A percentile compares a stretch with the other conserved stretches of the same genome.
Conservation (phyloP, 2,797 vertebrate genomes). For the Amazonetta brasiliensis region DNA sequence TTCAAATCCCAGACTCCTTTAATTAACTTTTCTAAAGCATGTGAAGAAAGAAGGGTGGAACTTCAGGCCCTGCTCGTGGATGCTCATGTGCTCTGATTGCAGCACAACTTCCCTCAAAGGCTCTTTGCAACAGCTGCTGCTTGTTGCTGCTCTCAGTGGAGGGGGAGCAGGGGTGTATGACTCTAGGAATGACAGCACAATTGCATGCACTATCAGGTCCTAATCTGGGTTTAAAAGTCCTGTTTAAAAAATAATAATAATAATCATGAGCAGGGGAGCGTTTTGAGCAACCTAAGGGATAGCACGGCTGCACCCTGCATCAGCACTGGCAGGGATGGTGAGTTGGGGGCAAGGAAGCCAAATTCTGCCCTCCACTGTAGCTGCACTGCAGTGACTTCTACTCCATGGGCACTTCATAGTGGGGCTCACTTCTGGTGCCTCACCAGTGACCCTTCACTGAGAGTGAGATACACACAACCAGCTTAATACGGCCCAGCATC, state of each 20-base stretch:
- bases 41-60: background rate
- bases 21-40: background rate
- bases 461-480: accelerated
- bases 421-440: background rate
- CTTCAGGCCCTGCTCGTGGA: background rate
- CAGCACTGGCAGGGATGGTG: background rate
- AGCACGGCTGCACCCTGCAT: background rate
- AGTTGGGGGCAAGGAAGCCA: background rate
- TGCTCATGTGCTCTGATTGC: background rate
- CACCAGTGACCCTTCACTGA: background rate
- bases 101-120: background rate
- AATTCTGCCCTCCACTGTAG: background rate
- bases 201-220: background rate
- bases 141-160: background rate
- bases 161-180: background rate
- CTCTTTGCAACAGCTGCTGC: background rate
- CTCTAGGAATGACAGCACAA: background rate
- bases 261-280: background rate
- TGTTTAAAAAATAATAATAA: background rate
- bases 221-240: background rate
- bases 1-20: slow-evolving; percentile 11
- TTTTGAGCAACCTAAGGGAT: background rate
- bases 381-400: background rate
- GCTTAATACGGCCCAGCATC: background rate
- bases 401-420: background rate